Conservation (phyloP, 2,888 invertebrate species). For the Acanthoscelides obtectus region DNA sequence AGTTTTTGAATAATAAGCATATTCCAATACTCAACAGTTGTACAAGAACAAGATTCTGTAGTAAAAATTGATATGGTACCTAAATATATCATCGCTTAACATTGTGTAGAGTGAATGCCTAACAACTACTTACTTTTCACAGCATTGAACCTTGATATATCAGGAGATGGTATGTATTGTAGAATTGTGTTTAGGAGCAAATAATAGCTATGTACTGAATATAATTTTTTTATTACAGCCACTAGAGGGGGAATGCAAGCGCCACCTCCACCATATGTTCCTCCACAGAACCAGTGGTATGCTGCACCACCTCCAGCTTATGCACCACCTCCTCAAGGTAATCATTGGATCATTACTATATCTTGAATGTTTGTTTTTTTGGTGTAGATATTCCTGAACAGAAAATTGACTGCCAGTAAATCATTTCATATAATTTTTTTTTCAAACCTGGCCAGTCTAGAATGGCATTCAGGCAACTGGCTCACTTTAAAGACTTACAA, state of each 20-base stretch:
- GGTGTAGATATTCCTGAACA: no score
- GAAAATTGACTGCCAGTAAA: no score
- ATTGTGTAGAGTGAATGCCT: background rate
- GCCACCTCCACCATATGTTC: constrained; percentile 82
- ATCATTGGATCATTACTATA: background rate
- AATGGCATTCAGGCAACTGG: no score
- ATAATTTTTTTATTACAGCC: constrained; percentile 44
- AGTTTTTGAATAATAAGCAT: no score
- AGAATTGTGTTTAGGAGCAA: background rate
- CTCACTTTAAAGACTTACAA: no score
- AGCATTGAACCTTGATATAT: constrained; percentile 22
- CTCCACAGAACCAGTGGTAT: constrained; percentile 75
- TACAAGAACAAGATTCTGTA: no score
- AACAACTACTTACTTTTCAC: constrained; percentile 12
- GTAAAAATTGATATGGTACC: no score
- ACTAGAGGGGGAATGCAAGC: constrained; percentile 57
- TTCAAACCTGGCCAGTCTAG: no score
- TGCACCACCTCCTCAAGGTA: constrained; percentile 66
- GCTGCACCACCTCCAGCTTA: constrained; percentile 90
- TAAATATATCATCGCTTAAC: background rate
- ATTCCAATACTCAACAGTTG: no score
- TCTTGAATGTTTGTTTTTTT: no score
- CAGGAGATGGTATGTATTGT: constrained; percentile 23
- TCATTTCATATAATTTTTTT: no score
- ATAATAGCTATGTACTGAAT: background rate